Conservation (phyloP, 2,113 vertebrate genomes). For the Pipra filicauda region DNA sequence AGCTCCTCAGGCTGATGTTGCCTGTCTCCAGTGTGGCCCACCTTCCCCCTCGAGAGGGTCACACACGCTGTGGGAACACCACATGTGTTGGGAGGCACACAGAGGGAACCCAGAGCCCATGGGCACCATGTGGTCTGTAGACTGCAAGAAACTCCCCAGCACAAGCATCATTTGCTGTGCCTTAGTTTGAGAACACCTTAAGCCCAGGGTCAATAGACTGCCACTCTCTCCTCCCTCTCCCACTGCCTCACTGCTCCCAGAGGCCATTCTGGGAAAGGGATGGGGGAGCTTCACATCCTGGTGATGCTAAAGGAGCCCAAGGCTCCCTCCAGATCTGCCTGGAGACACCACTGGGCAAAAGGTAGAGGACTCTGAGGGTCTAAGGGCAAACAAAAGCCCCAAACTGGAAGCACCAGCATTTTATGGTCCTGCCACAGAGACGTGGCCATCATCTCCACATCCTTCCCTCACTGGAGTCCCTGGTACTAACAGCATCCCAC, state of each 20-base stretch:
- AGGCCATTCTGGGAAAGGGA: neutral
- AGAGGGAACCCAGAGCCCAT: accelerated
- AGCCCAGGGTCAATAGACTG: neutral
- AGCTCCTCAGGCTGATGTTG: neutral
- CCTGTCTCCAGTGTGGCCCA: neutral
- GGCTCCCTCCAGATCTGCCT: neutral
- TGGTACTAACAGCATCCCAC: neutral
- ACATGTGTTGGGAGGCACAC: accelerated
- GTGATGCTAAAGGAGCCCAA: neutral
- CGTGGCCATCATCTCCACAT: accelerated
- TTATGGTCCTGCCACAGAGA: neutral
- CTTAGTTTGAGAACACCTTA: neutral
- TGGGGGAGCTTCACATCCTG: neutral
- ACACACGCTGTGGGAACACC: accelerated
- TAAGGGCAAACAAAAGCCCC: neutral
- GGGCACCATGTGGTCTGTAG: neutral
- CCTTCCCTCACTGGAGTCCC: neutral
- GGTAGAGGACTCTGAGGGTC: neutral
- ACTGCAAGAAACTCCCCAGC: neutral
- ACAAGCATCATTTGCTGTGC: neutral
- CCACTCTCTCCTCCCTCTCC: neutral
- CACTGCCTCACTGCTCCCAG: neutral
- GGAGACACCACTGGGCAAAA: neutral
- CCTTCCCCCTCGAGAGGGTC: neutral
- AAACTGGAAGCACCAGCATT: neutral